Evolutionary conservation across 2,113 vertebrate species (phyloP), one percentile per base, ranked within the genome.

Genomic region (Lipophrys pholis): DNA sequence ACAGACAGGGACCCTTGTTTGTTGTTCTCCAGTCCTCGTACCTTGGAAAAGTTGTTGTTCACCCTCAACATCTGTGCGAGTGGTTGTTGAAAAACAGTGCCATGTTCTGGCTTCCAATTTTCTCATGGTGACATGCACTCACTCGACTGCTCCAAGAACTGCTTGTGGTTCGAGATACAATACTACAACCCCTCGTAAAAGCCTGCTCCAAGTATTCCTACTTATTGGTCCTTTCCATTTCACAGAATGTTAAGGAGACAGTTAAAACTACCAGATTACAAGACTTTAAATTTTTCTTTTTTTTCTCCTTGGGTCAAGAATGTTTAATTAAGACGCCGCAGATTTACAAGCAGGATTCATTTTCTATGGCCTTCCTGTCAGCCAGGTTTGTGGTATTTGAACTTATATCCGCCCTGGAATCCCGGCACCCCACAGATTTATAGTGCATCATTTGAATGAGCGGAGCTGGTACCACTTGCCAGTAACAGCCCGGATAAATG

Each of bases 91-190:
- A 54, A 81, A 85, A 69, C 17, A 60, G 65, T 49, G 35, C 36
- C 41, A 16, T 73, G 21, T 30, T 30, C 21, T 30, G 21, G 21
- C 4, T 30, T 30, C 21, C 4, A 54, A 62, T 66, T 54, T 42
- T 79, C 69, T 65, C 60, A 65, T 76, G 73, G 74, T 52, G 6
- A 70, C 78, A 60, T 62, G 51, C 72, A 55, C 59, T 56, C 72
- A 55, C 59, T 56, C 42, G 59, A 35, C 45, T 48, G 55, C 69
- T 85, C 67, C 56, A 71, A 84, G 81, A 88, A 42, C 60, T 65
- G 77, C 66, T 81, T 88, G 85, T 56, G 88, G 86, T 81, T 81
- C 61, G 50, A 77, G 49, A 86, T 81, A 83, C 89, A 83, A 88
- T 80, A 78, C 81, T 45, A 83, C 76, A 46, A 73, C 63, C 52